Base-by-base conservation (phyloP, 2,113 vertebrate species). In the Scytalopus superciliaris region DNA sequence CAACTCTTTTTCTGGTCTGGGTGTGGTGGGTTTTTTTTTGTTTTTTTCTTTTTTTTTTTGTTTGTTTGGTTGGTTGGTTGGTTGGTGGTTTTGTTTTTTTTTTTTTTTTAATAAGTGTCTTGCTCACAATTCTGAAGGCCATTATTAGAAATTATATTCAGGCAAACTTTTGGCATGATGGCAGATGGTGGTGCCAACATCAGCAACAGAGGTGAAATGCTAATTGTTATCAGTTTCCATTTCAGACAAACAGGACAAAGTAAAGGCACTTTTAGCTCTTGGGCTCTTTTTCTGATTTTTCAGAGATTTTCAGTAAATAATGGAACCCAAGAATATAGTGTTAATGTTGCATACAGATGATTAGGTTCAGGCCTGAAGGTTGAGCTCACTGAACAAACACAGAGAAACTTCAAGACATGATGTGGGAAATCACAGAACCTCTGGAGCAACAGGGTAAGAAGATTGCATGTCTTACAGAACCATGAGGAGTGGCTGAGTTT, bases 401-500 rank as follows among this genome's bases (percentile, higher is more conserved):
- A 50, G 19, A 56, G 44, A 83, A 85, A 66, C 22, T 62, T n/a
- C 4, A n/a, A 52, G 62, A 30, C 0, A 1, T 28, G 16, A 49
- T 0, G 0, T 59, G 21, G 63, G 39, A 67, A 68, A 39, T 50
- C 14, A 15, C 15, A 57, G 39, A 10, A 27, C 5, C 12, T 50
- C 2, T 30, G n/a, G 12, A 66, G 21, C 49, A 44, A 24, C 9
- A 50, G 24, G 8, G 13, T 74, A 45, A 49, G n/a, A 52, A 79
- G 24, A 28, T 55, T n/a, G 14, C 19, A 67, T n/a, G 10, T 55
- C 1, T 42, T 68, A 3, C 0, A 23, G 3, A 10, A n/a, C 4
- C 0, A 4, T 37, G 33, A 62, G 12, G 59, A 66, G 8, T 23
- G 12, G 6, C 17, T 91, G 64, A 3, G 2, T 40, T 82, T 75